These are phyloP conservation scores for Drosophila bocqueti DNA, from an alignment of 1,140 invertebrate genomes.

Conservation along the genomic window DNA sequence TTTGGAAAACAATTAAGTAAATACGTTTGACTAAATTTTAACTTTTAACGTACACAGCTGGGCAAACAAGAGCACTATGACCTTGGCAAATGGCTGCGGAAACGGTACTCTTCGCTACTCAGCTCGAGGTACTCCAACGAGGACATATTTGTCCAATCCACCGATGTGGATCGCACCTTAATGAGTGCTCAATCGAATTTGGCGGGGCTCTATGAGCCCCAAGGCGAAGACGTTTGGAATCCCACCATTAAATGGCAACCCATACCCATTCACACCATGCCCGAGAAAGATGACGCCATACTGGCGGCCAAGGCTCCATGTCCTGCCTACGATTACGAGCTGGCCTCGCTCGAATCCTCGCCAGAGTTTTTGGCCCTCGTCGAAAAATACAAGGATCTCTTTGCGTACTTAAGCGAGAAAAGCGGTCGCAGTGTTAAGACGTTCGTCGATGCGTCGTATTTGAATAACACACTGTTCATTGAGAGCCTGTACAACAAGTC, in stretches of 20 bases:
- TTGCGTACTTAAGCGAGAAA: slow-evolving; percentile 88
- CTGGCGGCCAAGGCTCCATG: slow-evolving; percentile 89
- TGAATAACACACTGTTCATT: slow-evolving; percentile 90
- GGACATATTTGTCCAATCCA: slow-evolving; percentile 91
- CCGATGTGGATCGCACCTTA: slow-evolving; percentile 94
- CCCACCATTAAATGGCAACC: slow-evolving; percentile 92
- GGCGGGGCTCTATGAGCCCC: slow-evolving; percentile 92
- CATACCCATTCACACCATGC: slow-evolving; percentile 93
- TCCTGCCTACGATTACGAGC: slow-evolving; percentile 87
- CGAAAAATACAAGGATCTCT: slow-evolving; percentile 88
- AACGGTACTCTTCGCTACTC: slow-evolving; percentile 88
- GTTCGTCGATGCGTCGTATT: slow-evolving; percentile 86
- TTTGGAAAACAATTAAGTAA: not conserved
- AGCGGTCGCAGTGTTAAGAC: slow-evolving; percentile 86
- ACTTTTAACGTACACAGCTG: slow-evolving; percentile 86
- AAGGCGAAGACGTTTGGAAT: slow-evolving; percentile 89
- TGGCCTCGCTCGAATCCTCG: slow-evolving; percentile 86
- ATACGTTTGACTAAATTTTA: not conserved
- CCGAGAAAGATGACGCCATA: slow-evolving; percentile 88
- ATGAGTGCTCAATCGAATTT: slow-evolving; percentile 95
- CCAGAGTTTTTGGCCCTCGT: slow-evolving; percentile 87
- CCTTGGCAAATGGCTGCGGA: slow-evolving; percentile 92
- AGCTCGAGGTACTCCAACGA: slow-evolving; percentile 86
- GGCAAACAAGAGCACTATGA: slow-evolving; percentile 92
- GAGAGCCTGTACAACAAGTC: slow-evolving; percentile 88